phyloP scores from a whole-genome alignment of 2,113 vertebrate species.

The Tringa solitaria region DNA sequence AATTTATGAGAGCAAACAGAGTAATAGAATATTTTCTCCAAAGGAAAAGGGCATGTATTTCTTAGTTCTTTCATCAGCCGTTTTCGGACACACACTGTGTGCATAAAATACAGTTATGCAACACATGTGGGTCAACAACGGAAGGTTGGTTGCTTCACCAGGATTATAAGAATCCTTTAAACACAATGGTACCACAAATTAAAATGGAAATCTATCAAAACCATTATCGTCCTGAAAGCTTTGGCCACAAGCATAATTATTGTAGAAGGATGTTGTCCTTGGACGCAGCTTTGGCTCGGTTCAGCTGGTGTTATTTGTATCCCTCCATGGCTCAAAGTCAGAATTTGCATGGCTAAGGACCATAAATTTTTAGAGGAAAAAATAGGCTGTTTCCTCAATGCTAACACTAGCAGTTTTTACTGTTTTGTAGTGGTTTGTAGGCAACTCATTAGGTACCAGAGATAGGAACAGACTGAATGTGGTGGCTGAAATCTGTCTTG shows the following conservation, averaged over 20 bases:
- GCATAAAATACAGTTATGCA: conserved; percentile 47
- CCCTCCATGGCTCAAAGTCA: conserved; percentile 20
- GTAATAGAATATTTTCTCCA: conserved; percentile 7
- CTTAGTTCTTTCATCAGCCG: conserved; percentile 31
- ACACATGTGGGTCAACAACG: conserved; percentile 8
- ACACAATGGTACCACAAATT: conserved; percentile 61
- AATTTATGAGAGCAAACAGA: not conserved
- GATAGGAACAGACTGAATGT: not conserved
- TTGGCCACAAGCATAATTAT: conserved; percentile 52
- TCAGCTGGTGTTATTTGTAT: conserved; percentile 42
- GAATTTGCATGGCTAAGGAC: conserved; percentile 25
- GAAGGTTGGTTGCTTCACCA: conserved; percentile 58
- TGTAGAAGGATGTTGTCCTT: conserved; percentile 61
- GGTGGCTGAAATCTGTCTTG: not conserved
- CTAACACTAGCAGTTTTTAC: conserved; percentile 44
- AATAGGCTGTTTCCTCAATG: conserved; percentile 21
- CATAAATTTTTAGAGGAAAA: conserved; percentile 43
- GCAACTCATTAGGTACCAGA: not conserved
- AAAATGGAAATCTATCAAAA: conserved; percentile 62
- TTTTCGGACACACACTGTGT: not conserved
- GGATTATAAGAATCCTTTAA: conserved; percentile 35
- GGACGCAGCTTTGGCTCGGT: not conserved
- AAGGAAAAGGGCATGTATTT: conserved; percentile 15
- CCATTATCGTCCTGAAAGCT: conserved; percentile 54
- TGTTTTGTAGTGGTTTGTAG: not conserved